Evolutionary conservation across 1,140 invertebrate genomes (phyloP).

Genomic region (Brachionus sp.): DNA sequence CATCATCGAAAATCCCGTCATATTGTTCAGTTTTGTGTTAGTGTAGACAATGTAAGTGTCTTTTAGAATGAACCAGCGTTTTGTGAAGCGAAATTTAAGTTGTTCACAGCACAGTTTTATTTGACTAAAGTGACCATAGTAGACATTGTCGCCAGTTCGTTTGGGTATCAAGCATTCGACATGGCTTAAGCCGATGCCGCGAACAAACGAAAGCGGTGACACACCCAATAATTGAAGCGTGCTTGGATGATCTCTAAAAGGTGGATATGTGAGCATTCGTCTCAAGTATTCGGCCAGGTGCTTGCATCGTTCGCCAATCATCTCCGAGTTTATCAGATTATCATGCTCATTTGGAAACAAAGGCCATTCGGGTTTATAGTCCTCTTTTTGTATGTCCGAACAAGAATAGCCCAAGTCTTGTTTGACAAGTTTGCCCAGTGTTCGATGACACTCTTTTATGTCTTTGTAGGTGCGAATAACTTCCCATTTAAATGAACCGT

Average conservation of each 20-base stretch:
- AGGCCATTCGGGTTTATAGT: slow-evolving; percentile 25
- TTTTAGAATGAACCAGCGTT: slow-evolving; percentile 43
- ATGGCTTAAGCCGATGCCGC: not conserved
- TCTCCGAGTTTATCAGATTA: not conserved
- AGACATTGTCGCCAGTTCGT: slow-evolving; percentile 38
- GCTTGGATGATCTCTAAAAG: slow-evolving; percentile 18
- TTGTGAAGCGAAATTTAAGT: not conserved
- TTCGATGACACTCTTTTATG: slow-evolving; percentile 24
- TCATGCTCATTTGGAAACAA: slow-evolving; percentile 42
- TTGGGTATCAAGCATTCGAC: not conserved
- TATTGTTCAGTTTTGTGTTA: not conserved
- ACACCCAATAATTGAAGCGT: not conserved
- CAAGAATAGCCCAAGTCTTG: slow-evolving; percentile 25
- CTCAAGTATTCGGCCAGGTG: slow-evolving; percentile 26
- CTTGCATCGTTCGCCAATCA: slow-evolving; percentile 23
- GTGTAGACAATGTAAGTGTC: slow-evolving; percentile 42
- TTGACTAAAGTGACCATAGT: slow-evolving; percentile 25
- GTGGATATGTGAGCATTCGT: slow-evolving; percentile 21
- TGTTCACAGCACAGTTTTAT: slow-evolving; percentile 39
- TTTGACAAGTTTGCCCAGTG: slow-evolving; percentile 15
- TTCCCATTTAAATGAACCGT: slow-evolving; percentile 30
- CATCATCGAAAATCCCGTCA: slow-evolving; percentile 19
- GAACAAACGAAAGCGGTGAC: slow-evolving; percentile 2
- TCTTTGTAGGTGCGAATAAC: slow-evolving; percentile 7
- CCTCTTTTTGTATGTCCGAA: slow-evolving; percentile 20